A percentile compares a stretch with the other conserved stretches of the same genome.
Conservation (phyloP, 2,113 vertebrate genomes). For the Heterochromis multidens region DNA sequence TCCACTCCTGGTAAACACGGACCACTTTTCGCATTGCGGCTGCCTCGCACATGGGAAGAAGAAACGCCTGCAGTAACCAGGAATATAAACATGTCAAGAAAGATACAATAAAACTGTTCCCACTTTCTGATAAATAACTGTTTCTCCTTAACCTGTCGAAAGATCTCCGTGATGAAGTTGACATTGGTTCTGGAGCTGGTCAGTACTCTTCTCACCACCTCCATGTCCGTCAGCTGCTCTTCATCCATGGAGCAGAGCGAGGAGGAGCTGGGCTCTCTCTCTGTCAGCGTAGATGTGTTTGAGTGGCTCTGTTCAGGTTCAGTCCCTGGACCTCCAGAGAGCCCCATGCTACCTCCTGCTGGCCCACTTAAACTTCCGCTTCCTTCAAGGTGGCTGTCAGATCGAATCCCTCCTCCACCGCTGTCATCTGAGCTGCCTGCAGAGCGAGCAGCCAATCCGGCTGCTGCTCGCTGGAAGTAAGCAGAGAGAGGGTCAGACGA, state of each 20-base stretch:
- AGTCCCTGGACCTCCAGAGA: slow-evolving; percentile 73
- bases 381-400: slow-evolving; percentile 60
- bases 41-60: slow-evolving; percentile 95
- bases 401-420: slow-evolving; percentile 42
- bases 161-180: slow-evolving; percentile 98
- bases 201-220: slow-evolving; percentile 94
- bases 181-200: slow-evolving; percentile 92
- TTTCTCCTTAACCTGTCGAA: slow-evolving; percentile 85
- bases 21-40: slow-evolving; percentile 97
- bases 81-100: neutral
- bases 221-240: slow-evolving; percentile 95
- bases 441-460: slow-evolving; percentile 88
- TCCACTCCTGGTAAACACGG: slow-evolving; percentile 98
- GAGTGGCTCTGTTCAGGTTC: slow-evolving; percentile 96
- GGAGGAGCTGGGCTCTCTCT: slow-evolving; percentile 97
- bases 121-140: neutral
- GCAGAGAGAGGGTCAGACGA: neutral
- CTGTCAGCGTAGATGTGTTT: slow-evolving; percentile 95
- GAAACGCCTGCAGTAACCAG: slow-evolving; percentile 82
- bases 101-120: neutral
- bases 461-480: slow-evolving; percentile 86
- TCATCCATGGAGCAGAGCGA: slow-evolving; percentile 98
- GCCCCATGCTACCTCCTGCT: slow-evolving; percentile 68
- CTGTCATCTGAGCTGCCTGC: slow-evolving; percentile 68
- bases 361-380: slow-evolving; percentile 31